Evolutionary conservation across 1,140 invertebrate species (phyloP).

Genomic region (Paralvinella palmiformis): DNA sequence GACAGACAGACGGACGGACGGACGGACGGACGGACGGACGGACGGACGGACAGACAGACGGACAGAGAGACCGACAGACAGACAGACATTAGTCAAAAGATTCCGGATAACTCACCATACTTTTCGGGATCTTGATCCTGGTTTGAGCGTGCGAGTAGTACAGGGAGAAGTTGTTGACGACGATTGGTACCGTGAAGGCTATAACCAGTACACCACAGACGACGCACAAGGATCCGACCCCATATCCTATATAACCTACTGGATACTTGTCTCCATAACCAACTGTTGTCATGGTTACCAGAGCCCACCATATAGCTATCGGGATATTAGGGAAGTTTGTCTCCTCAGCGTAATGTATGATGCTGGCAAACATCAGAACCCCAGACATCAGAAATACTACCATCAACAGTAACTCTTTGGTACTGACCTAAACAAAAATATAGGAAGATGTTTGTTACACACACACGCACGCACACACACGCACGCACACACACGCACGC

Average conservation of each 20-base stretch:
- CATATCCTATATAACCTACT: conserved; percentile 65
- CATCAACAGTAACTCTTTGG: conserved; percentile 43
- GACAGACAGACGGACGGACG: too few relatives aligned
- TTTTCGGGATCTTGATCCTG: conserved; percentile 38
- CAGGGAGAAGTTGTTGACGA: conserved; percentile 97
- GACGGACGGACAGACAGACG: too few relatives aligned
- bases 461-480: conserved; percentile 6
- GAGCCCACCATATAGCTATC: conserved; percentile 92
- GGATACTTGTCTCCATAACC: conserved; percentile 66
- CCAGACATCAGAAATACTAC: conserved; percentile 46
- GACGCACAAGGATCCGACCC: conserved; percentile 91
- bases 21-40: too few relatives aligned
- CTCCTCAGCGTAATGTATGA: conserved; percentile 43
- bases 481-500: conserved; percentile 1
- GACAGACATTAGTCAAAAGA: too few relatives aligned
- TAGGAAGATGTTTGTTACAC: too few relatives aligned
- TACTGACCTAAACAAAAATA: too few relatives aligned
- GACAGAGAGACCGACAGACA: too few relatives aligned
- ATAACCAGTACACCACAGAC: conserved; percentile 93
- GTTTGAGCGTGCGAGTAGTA: conserved; percentile 72
- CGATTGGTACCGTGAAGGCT: conserved; percentile 92
- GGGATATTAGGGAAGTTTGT: conserved; percentile 69
- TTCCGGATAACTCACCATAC: too few relatives aligned
- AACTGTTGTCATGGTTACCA: conserved; percentile 98
- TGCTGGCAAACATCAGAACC: conserved; percentile 45